phyloP scores from a whole-genome alignment of 2,113 vertebrate species.

The Etia nguti region DNA sequence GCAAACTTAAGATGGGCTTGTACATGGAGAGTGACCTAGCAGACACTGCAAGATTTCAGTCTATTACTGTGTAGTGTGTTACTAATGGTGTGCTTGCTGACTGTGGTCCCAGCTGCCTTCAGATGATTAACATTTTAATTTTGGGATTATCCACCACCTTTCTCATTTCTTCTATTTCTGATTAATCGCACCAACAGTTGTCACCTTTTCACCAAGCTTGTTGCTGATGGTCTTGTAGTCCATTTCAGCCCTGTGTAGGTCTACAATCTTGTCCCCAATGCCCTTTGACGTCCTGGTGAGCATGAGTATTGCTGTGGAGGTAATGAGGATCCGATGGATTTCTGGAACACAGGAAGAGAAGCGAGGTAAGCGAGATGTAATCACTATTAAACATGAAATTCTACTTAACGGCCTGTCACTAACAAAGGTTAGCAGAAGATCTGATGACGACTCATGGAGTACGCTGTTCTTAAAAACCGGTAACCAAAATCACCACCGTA shows the following conservation, averaged over 20 bases:
- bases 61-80: neutral
- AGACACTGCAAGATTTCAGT: neutral
- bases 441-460: too few species aligned
- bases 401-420: too few species aligned
- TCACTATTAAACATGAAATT: too few species aligned
- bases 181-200: neutral
- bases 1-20: neutral
- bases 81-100: neutral
- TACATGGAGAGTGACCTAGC: neutral
- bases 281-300: too few species aligned
- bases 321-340: too few species aligned
- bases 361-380: too few species aligned
- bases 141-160: neutral
- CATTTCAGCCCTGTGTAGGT: neutral
- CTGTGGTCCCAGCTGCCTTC: neutral
- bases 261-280: neutral
- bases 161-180: neutral
- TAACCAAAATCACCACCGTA: too few species aligned
- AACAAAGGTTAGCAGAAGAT: too few species aligned
- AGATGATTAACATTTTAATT: neutral
- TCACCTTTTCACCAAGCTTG: neutral
- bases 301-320: too few species aligned
- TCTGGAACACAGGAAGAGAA: too few species aligned
- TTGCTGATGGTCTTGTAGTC: accelerated
- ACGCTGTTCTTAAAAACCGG: too few species aligned